Base-by-base conservation (phyloP, 1,140 invertebrate genomes). In the Drosophila punjabiensis region DNA sequence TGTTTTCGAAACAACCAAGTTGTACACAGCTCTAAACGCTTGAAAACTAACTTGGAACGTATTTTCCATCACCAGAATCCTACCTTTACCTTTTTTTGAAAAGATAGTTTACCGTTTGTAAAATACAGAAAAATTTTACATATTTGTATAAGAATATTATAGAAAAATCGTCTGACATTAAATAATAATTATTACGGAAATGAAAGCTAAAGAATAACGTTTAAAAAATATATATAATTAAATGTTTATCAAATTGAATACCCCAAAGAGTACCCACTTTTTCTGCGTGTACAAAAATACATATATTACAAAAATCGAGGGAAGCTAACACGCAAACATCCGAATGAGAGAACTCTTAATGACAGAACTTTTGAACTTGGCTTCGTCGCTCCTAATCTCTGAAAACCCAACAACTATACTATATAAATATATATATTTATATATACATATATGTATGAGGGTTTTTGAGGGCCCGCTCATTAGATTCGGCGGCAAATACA, bases 311-410 rank as follows among this genome's bases (percentile, higher is more conserved):
- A 39, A 76, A 65, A 60, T 5, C 9, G 28, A 35, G 32, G 67
- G 41, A 37, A 43, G 32, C 30, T 33, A 24, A 24, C 55, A 58
- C 37, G 63, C 39, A 32, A 50, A 14, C 39, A 18, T 45, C 32
- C 20, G 11, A 59, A 20, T 41, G 47, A 43, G 63, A 35, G 33
- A 43, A 43, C 28, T 58, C 43, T 52, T 39, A 55, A 53, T 20
- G 37, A 68, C 66, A 67, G 41, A 87, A 88, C 84, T 67, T 83
- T 88, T 87, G 76, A 87, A 88, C 83, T 87, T 88, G 83, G 83
- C 73, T 87, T 87, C 41, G 55, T 53, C 45, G 70, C 77, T 78
- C 71, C 76, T 82, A 77, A 77, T 62, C 66, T 50, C 33, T 48
- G 39, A 68, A 37, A 30, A 32, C 47, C 24, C 37, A 20, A 48